A percentile compares a stretch with the other conserved stretches of the same genome.
These are phyloP conservation scores for Anarrhichthys ocellatus DNA, from an alignment of 2,113 vertebrate species.

Conservation along the genomic window DNA sequence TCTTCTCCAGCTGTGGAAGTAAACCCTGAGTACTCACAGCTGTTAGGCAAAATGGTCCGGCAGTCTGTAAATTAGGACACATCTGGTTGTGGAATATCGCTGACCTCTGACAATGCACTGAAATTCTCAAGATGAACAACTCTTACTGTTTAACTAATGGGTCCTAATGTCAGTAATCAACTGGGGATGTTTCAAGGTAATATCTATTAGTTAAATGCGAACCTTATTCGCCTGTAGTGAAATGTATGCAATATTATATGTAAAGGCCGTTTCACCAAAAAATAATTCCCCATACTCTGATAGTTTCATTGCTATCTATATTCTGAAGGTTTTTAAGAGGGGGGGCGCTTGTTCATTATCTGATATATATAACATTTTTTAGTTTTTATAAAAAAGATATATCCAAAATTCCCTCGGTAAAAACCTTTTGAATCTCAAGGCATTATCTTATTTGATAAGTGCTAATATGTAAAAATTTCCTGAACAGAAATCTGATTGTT, in stretches of 20 bases:
- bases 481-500: no score
- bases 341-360: no score
- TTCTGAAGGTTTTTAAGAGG: neutral
- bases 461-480: no score
- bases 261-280: neutral
- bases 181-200: neutral
- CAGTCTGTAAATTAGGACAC: slow-evolving; percentile 50
- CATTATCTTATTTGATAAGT: no score
- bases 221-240: neutral
- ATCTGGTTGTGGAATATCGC: slow-evolving; percentile 48
- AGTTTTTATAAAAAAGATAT: no score
- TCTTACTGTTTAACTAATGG: neutral
- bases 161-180: neutral
- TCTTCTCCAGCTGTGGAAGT: slow-evolving; percentile 53
- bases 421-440: no score
- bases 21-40: slow-evolving; percentile 40
- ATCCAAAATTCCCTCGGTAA: no score
- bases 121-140: slow-evolving; percentile 9
- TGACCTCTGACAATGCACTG: slow-evolving; percentile 8
- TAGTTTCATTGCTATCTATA: neutral
- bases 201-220: neutral
- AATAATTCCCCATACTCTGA: neutral
- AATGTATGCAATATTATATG: neutral
- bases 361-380: no score
- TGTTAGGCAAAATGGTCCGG: slow-evolving; percentile 42